Percentiles rank a stretch among this genome's conserved stretches.
These are phyloP conservation scores for Thinocorus orbignyianus DNA, from an alignment of 2,113 vertebrate genomes.

Conservation along the genomic window DNA sequence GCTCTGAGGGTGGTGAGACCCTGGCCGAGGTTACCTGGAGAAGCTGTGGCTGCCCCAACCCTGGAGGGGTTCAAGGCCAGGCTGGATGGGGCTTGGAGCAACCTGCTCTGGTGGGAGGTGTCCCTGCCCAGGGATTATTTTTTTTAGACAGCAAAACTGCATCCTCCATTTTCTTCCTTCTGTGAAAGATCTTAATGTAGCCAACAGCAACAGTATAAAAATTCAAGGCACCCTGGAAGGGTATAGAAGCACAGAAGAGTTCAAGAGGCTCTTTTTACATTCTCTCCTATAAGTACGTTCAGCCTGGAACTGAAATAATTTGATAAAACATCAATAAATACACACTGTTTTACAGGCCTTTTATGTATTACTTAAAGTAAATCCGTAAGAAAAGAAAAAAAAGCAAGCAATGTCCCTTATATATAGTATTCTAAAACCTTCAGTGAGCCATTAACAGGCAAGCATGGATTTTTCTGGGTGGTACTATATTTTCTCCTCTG, in stretches of 20 bases:
- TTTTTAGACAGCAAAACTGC: neutral
- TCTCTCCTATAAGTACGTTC: neutral
- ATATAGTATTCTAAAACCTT: neutral
- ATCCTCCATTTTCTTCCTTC: neutral
- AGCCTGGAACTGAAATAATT: neutral
- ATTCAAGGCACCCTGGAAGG: neutral
- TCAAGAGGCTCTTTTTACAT: neutral
- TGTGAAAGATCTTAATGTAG: neutral
- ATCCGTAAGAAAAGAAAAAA: neutral
- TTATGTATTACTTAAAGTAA: neutral
- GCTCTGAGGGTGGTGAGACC: too few relatives aligned
- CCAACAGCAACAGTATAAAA: constrained; percentile 17
- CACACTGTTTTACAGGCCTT: neutral
- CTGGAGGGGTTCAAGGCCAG: too few relatives aligned
- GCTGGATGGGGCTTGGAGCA: too few relatives aligned
- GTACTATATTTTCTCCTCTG: neutral
- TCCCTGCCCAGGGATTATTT: too few relatives aligned
- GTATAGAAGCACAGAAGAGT: neutral
- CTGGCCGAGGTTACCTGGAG: too few relatives aligned
- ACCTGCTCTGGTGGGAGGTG: too few relatives aligned
- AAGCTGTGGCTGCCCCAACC: too few relatives aligned
- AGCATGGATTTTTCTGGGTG: neutral
- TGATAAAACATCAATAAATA: neutral
- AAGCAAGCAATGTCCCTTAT: neutral
- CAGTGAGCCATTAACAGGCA: neutral